Conservation (phyloP, 2,113 vertebrate genomes). For the Odobenus rosmarus region DNA sequence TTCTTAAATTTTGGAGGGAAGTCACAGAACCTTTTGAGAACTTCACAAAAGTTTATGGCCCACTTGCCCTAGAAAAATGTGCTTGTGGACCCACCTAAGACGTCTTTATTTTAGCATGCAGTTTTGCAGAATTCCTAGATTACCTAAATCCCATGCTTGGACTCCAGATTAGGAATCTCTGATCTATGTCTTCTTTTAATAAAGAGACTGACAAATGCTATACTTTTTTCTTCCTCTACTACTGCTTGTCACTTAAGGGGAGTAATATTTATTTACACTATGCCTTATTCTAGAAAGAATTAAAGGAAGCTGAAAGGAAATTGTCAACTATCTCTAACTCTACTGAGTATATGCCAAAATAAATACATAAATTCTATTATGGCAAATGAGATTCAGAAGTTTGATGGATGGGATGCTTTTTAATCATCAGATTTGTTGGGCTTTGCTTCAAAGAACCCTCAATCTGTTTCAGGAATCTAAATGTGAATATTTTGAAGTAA, state of each 20-base stretch:
- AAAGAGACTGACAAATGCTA: not conserved
- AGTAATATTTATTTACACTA: not conserved
- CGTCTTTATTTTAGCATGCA: not conserved
- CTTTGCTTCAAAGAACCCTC: not conserved
- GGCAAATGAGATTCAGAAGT: conserved; percentile 6
- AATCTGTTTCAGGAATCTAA: not conserved
- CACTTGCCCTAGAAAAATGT: not conserved
- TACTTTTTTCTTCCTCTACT: not conserved
- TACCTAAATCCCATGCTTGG: not conserved
- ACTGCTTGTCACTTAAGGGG: conserved; percentile 1
- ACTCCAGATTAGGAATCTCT: not conserved
- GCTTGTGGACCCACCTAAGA: not conserved
- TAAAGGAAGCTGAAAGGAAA: conserved; percentile 37
- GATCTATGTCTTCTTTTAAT: conserved; percentile 15
- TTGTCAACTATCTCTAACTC: not conserved
- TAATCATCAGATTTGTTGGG: not conserved
- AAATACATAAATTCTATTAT: conserved; percentile 31
- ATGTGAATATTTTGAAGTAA: conserved; percentile 36
- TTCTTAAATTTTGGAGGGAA: not conserved
- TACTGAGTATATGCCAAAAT: not conserved
- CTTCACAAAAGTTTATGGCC: not conserved
- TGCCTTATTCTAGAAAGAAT: not conserved
- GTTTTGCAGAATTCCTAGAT: conserved; percentile 2
- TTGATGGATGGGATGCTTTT: not conserved
- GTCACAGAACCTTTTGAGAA: conserved; percentile 32